Evolutionary conservation across 2,113 vertebrate genomes (phyloP), one percentile per base, ranked within the genome.

Genomic region (Scomber scombrus): DNA sequence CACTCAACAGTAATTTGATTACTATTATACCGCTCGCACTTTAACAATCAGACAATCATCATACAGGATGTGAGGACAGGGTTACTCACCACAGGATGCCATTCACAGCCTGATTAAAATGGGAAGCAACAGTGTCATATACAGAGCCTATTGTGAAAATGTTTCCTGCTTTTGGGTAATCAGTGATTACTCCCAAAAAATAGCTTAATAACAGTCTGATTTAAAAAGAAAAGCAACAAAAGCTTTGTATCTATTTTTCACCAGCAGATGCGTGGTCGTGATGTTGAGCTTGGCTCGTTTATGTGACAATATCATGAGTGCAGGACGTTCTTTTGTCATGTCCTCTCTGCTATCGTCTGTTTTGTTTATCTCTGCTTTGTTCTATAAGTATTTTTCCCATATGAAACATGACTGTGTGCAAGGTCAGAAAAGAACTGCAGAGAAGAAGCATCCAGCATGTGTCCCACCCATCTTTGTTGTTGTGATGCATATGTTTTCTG

Each of bases 41-140:
- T n/a, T 19, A 68, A 75, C 40, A 79, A 68, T 77, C 50, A 78
- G 69, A 80, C 31, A 58, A 45, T 78, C 45, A 69, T 80, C 45
- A 46, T 19, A 50, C 66, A 84, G 81, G 89, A 86, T 74, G 64
- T 60, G 65, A 67, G 69, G 71, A 84, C 71, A 26, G 23, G 23
- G 23, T 26, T 26, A 26, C 23, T 26, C 23, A 57, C 77, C 74
- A 54, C 83, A 69, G 87, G 83, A 70, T 3, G 34, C 56, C 4
- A 4, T 71, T 85, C 66, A 49, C 57, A 69, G 60, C 18, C 76
- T 86, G 79, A 89, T 86, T 88, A 70, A 83, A 86, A 85, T 73
- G 74, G 54, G 69, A 90, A 65, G 63, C 62, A 54, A 47, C 58
- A 29, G 70, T 46, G 34, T 87, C 65, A 51, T 3, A 72, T 75